Evolutionary conservation across 1,140 invertebrate genomes (phyloP), one percentile per base, ranked within the genome.

Genomic region (Amphibalanus amphitrite): DNA sequence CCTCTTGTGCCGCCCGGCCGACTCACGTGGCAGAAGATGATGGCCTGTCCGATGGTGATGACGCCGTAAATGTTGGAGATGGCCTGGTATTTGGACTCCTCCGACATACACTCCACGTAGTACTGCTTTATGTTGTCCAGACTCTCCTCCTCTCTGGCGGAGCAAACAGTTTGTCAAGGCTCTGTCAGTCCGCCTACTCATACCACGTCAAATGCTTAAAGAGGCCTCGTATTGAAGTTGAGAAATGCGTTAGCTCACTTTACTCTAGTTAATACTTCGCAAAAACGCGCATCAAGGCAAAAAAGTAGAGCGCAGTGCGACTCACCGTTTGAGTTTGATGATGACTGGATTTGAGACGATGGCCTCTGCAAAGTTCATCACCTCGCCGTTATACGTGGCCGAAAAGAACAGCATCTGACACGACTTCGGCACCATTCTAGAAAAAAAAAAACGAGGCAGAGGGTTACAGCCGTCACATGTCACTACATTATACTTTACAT

Each of bases 371-470:
- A 99, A 99, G 71, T 92, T 86, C 90, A 99, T 98, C 0, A 99
- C 94, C 69, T 91, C 86, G 75, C 88, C 83, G 74, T 93, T 90
- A 79, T 98, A 99, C 0, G 97, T 99, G 1, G 97, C 97, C 30
- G 95, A 98, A 77, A 99, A 99, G 74, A 99, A 89, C 88, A 99
- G 90, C 88, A 97, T 96, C 81, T 99, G 97, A 81, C 95, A 97
- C 23, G 84, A 84, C 71, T 84, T 79, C 38, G 86, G 84, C 64
- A 93, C 73, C 29, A 76, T 72, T 29, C 75, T 77, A 59, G 29
- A 69, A 73, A n/a, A n/a, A n/a, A n/a, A n/a, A n/a, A n/a, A n/a
- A n/a, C n/a, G n/a, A n/a, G n/a, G n/a, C n/a, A n/a, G n/a, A n/a
- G n/a, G n/a, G n/a, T n/a, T n/a, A n/a, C n/a, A n/a, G n/a, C n/a